Conservation (phyloP, 2,888 invertebrate species). For the Ceraclea dissimilis region DNA sequence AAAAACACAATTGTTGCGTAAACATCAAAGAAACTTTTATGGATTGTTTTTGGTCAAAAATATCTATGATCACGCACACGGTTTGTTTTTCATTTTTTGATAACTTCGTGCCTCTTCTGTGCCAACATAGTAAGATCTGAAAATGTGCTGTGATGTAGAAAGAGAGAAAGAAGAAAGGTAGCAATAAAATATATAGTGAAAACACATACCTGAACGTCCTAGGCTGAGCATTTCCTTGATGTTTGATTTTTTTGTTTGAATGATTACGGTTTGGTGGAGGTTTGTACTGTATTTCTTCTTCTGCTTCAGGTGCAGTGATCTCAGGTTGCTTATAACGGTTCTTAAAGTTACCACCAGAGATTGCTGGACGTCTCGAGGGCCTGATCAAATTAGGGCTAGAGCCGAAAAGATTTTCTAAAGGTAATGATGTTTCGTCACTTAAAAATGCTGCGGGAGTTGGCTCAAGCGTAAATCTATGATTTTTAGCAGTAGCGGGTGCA, state of each 20-base stretch:
- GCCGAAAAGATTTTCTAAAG: slow-evolving; percentile 49
- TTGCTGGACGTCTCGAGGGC: slow-evolving; percentile 46
- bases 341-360: slow-evolving; percentile 47
- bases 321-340: slow-evolving; percentile 45
- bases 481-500: slow-evolving; percentile 53
- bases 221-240: slow-evolving; percentile 37
- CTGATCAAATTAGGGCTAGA: slow-evolving; percentile 43
- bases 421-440: slow-evolving; percentile 49
- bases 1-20: not conserved
- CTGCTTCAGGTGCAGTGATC: slow-evolving; percentile 39
- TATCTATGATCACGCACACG: not conserved
- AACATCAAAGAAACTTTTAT: too few relatives aligned
- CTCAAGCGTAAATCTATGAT: slow-evolving; percentile 54
- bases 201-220: slow-evolving; percentile 39
- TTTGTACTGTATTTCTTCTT: slow-evolving; percentile 25
- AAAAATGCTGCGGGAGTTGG: slow-evolving; percentile 53
- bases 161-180: not conserved
- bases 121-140: not conserved
- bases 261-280: slow-evolving; percentile 17
- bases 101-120: not conserved
- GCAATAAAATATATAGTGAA: not conserved
- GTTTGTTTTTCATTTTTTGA: not conserved
- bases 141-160: not conserved
- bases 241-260: slow-evolving; percentile 42
- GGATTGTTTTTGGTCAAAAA: not conserved